Conservation (phyloP, 2,797 vertebrate genomes). For the Rhinoraja longicauda region DNA sequence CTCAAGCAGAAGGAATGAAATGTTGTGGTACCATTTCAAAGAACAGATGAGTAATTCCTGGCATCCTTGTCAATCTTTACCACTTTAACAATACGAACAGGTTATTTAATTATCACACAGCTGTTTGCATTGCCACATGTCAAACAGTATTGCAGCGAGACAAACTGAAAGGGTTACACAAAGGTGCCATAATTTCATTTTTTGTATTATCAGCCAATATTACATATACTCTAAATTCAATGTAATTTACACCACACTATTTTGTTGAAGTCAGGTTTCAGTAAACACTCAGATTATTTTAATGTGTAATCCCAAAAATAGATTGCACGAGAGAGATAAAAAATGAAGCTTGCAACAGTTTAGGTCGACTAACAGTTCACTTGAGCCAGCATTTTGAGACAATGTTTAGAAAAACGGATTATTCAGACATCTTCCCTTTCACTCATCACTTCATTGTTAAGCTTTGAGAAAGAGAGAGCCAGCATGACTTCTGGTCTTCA, state of each 20-base stretch:
- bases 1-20: no score
- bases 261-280: not conserved
- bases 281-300: not conserved
- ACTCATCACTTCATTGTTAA: not conserved
- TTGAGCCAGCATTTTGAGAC: not conserved
- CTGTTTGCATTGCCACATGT: no score
- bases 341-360: no score
- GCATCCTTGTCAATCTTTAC: no score
- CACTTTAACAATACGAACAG: no score
- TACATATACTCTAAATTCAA: not conserved
- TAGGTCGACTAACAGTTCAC: not conserved
- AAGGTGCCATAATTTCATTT: no score
- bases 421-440: not conserved
- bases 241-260: not conserved
- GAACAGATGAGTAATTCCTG: no score
- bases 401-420: not conserved
- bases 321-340: not conserved
- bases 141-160: no score
- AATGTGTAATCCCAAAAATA: not conserved
- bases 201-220: not conserved
- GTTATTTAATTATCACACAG: no score
- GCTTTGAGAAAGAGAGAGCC: not conserved
- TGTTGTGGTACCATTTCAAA: no score
- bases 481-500: not conserved
- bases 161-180: no score